Percentiles rank a stretch among this genome's conserved stretches.
Conservation (phyloP, 2,113 vertebrate species). For the Atrichornis clamosus region DNA sequence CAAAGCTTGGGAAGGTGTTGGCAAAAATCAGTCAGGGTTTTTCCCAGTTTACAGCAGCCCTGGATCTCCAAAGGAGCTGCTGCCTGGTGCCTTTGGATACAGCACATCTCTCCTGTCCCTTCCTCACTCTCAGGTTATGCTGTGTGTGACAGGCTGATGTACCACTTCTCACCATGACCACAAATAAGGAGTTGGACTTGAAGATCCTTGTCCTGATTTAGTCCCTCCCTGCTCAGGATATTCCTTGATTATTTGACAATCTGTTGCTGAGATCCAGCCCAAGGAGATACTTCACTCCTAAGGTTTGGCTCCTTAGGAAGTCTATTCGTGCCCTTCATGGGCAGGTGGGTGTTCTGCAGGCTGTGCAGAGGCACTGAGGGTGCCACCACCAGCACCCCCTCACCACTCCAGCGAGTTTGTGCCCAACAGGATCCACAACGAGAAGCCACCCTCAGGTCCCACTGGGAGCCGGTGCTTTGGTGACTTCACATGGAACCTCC, state of each 20-base stretch:
- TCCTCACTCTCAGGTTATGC: background rate
- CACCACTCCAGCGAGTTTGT: fast-evolving
- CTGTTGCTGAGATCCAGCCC: background rate
- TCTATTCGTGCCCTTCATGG: too few relatives aligned
- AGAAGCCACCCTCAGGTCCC: background rate
- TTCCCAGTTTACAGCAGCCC: background rate
- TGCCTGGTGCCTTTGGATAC: background rate
- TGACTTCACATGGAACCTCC: background rate
- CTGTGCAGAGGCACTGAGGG: too few relatives aligned
- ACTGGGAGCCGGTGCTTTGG: background rate
- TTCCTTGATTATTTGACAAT: background rate
- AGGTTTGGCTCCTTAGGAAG: background rate
- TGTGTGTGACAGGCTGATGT: background rate
- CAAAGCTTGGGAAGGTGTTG: background rate
- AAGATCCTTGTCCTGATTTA: background rate
- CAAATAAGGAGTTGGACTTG: fast-evolving
- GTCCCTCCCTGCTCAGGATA: background rate
- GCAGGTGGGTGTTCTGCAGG: fast-evolving
- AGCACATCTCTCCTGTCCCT: background rate
- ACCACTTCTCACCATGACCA: background rate
- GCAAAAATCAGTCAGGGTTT: background rate
- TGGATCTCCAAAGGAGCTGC: background rate
- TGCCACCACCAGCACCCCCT: background rate
- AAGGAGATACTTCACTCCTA: background rate
- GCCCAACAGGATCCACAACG: background rate